Percentiles rank a stretch among this genome's conserved stretches.
These are phyloP conservation scores for Myxocyprinus asiaticus DNA, from an alignment of 2,113 vertebrate species.

Conservation along the genomic window DNA sequence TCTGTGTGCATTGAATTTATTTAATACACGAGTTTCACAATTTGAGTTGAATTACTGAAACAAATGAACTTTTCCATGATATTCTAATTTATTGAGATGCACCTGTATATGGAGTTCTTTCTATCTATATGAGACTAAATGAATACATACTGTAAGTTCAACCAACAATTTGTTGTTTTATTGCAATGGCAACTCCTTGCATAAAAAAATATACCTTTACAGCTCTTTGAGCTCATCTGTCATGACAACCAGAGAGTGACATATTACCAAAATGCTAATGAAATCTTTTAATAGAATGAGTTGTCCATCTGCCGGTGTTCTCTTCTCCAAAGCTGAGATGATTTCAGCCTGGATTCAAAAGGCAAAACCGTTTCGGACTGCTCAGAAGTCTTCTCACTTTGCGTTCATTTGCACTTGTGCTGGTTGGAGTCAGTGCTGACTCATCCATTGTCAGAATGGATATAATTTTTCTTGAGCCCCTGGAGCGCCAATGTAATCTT, in stretches of 20 bases:
- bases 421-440: conserved; percentile 26
- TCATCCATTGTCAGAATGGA: conserved; percentile 42
- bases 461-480: conserved; percentile 3
- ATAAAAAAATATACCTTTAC: conserved; percentile 1
- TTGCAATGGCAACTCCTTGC: neutral
- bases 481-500: neutral
- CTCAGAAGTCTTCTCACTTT: neutral
- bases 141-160: too few species aligned
- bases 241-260: conserved; percentile 52
- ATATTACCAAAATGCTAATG: conserved; percentile 62
- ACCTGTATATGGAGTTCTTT: too few species aligned
- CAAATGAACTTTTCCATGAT: too few species aligned
- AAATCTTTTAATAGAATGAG: conserved; percentile 61
- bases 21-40: too few species aligned
- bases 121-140: too few species aligned
- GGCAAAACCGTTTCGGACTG: conserved; percentile 16
- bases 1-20: too few species aligned
- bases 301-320: conserved; percentile 33
- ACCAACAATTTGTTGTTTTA: too few species aligned
- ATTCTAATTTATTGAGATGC: too few species aligned
- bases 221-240: conserved; percentile 18
- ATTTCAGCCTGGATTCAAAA: conserved; percentile 18
- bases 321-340: neutral
- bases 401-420: conserved; percentile 38
- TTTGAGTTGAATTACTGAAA: too few species aligned